Evolutionary conservation across 2,113 vertebrate genomes (phyloP).

Genomic region (Ivindomyrus marchei): DNA sequence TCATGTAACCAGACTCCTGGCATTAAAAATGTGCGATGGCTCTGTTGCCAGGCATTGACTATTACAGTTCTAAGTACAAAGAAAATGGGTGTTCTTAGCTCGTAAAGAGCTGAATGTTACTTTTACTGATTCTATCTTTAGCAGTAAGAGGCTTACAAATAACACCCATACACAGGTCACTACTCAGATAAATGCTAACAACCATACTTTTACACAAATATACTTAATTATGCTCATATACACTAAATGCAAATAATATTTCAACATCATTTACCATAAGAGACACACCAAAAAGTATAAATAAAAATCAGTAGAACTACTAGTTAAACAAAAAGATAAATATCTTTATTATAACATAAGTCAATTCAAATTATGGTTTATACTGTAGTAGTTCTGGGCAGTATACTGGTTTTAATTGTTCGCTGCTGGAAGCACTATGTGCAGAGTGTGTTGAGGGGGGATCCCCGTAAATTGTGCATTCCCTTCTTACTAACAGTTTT

Average conservation of each 20-base stretch:
- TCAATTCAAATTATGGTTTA: no score
- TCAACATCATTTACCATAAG: no score
- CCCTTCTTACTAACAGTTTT: no score
- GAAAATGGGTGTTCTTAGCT: not conserved
- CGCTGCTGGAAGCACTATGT: no score
- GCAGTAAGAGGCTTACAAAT: not conserved
- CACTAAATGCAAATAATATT: not conserved
- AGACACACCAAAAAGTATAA: no score
- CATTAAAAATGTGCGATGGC: slow-evolving; percentile 1
- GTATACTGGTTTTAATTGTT: no score
- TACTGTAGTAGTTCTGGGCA: no score
- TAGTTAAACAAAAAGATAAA: no score
- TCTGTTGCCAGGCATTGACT: not conserved
- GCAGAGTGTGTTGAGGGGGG: no score
- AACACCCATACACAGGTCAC: not conserved
- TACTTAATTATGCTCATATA: not conserved
- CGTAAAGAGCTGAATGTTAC: not conserved
- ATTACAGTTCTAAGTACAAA: not conserved
- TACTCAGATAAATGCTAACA: not conserved
- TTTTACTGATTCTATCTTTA: not conserved
- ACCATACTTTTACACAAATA: not conserved
- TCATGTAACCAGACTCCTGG: not conserved
- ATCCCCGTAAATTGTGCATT: no score
- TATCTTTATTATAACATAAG: no score
- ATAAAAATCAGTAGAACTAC: no score